Conservation (phyloP, 2,797 vertebrate species). For the Etheostoma nigrum region DNA sequence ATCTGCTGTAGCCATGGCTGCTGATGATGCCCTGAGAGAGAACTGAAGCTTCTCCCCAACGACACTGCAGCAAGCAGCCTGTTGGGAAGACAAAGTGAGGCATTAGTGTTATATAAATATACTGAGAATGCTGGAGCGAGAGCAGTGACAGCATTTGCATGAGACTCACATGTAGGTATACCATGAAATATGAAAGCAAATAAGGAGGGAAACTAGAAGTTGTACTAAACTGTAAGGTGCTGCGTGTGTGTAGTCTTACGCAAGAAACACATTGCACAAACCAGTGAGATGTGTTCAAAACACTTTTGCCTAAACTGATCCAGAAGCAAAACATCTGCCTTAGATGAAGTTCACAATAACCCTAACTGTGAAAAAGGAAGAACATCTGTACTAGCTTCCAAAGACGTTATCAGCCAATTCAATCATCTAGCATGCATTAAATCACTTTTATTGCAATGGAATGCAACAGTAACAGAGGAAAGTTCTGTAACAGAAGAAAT, state of each 20-base stretch:
- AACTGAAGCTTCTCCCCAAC: constrained; percentile 89
- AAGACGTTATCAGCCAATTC: constrained; percentile 5
- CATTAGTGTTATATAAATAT: constrained; percentile 31
- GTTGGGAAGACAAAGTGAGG: constrained; percentile 47
- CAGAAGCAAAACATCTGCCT: constrained; percentile 31
- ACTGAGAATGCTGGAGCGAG: neutral
- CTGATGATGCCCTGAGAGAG: constrained; percentile 70
- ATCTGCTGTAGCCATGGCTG: constrained; percentile 32
- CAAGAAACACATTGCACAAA: neutral
- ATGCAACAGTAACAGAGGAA: neutral
- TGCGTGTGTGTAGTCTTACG: neutral
- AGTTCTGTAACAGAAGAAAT: neutral
- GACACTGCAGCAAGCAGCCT: constrained; percentile 89
- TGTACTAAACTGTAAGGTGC: neutral
- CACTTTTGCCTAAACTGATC: constrained; percentile 8
- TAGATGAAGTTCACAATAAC: neutral
- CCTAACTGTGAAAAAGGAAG: neutral
- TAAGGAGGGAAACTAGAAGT: neutral
- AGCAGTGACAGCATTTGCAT: constrained; percentile 12
- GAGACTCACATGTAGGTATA: neutral
- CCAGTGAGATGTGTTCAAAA: neutral
- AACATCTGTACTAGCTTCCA: constrained; percentile 8
- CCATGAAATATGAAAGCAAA: constrained; percentile 6
- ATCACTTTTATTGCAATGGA: constrained; percentile 17
- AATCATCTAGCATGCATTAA: constrained; percentile 15